phyloP scores from a whole-genome alignment of 2,888 invertebrate species.

The Idaea straminata region DNA sequence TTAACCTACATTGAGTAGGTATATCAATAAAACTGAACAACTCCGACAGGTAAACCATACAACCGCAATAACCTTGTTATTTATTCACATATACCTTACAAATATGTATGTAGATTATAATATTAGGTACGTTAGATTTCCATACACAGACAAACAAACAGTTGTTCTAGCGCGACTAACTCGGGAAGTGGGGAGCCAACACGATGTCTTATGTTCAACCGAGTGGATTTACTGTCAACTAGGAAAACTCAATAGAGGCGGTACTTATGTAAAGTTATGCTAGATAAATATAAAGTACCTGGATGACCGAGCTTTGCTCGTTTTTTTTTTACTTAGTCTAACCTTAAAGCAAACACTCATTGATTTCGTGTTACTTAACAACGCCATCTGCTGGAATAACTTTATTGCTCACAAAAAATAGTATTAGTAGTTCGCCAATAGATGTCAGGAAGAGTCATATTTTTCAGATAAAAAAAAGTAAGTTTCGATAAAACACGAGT shows the following conservation, averaged over 20 bases:
- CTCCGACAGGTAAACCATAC: neutral
- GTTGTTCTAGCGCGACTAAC: constrained; percentile 66
- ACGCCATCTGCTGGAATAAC: too few species aligned
- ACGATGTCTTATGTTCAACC: constrained; percentile 75
- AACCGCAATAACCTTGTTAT: neutral
- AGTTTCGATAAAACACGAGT: too few species aligned
- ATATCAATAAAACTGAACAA: neutral
- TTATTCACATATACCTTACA: constrained; percentile 13
- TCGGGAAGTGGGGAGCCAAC: constrained; percentile 61
- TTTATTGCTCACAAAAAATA: too few species aligned
- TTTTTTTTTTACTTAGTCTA: too few species aligned
- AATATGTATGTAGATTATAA: constrained; percentile 30
- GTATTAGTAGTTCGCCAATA: too few species aligned
- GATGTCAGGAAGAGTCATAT: too few species aligned
- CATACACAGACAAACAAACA: constrained; percentile 67
- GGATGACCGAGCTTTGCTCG: too few species aligned
- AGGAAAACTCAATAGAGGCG: constrained; percentile 26
- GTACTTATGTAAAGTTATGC: constrained; percentile 9
- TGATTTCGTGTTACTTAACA: too few species aligned
- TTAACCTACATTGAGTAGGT: neutral
- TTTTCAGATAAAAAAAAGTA: too few species aligned
- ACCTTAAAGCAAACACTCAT: too few species aligned
- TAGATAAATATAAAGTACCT: too few species aligned
- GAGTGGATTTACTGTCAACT: constrained; percentile 46
- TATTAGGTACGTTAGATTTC: constrained; percentile 53